These are phyloP conservation scores for Nomada goodeniana DNA, from an alignment of 2,888 invertebrate species.

Conservation along the genomic window DNA sequence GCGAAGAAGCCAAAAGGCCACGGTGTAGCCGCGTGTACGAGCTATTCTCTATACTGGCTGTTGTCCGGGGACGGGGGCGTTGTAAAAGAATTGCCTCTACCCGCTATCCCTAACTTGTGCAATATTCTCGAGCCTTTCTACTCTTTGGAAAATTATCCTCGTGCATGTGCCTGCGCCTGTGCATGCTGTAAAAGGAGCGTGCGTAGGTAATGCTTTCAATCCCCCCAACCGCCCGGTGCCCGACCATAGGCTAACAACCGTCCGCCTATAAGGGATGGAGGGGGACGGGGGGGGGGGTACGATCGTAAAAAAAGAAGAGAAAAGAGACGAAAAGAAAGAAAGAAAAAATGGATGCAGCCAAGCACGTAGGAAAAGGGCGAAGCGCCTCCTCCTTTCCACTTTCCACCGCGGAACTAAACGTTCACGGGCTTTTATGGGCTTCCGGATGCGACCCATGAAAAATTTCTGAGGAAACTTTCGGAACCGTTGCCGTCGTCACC, in stretches of 20 bases:
- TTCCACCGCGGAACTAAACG: slow-evolving; percentile 51
- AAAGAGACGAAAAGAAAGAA: background rate
- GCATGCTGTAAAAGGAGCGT: slow-evolving; percentile 34
- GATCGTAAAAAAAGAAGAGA: slow-evolving; percentile 48
- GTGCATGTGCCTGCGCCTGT: background rate
- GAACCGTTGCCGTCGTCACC: slow-evolving; percentile 29
- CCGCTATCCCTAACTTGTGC: slow-evolving; percentile 71
- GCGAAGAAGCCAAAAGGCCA: slow-evolving; percentile 24
- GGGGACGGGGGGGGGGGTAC: too few relatives aligned
- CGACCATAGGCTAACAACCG: slow-evolving; percentile 44
- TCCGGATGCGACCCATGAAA: slow-evolving; percentile 60
- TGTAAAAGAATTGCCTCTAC: slow-evolving; percentile 48
- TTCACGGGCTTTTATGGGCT: slow-evolving; percentile 56
- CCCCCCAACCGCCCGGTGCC: slow-evolving; percentile 22
- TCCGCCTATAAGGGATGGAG: slow-evolving; percentile 32
- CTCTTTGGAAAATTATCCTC: slow-evolving; percentile 71
- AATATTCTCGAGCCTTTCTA: slow-evolving; percentile 77
- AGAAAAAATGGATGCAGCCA: background rate
- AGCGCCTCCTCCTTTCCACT: slow-evolving; percentile 7
- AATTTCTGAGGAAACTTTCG: slow-evolving; percentile 63
- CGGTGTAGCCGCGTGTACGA: slow-evolving; percentile 50
- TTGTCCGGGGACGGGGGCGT: slow-evolving; percentile 66
- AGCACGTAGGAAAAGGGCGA: slow-evolving; percentile 4
- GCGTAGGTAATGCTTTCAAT: slow-evolving; percentile 67
- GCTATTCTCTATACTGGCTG: slow-evolving; percentile 74